Conservation (phyloP, 2,888 invertebrate species). For the Watsonalla cultraria region DNA sequence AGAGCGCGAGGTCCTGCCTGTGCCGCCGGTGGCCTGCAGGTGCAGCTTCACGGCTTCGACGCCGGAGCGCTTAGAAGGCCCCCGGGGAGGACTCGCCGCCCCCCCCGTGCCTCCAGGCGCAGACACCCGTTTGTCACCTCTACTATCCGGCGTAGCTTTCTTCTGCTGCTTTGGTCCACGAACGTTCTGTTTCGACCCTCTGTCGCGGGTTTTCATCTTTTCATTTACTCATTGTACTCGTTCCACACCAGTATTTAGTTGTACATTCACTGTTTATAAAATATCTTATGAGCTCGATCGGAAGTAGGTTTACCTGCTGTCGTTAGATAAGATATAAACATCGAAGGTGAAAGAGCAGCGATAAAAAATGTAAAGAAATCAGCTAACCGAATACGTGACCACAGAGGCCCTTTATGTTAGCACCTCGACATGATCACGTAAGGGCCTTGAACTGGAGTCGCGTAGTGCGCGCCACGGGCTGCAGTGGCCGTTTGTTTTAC, state of each 20-base stretch:
- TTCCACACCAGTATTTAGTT: conserved; percentile 23
- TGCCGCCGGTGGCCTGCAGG: conserved; percentile 57
- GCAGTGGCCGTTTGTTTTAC: conserved; percentile 35
- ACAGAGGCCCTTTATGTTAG: conserved; percentile 56
- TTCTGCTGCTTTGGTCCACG: conserved; percentile 31
- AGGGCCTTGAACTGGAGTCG: conserved; percentile 50
- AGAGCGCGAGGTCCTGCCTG: conserved; percentile 67
- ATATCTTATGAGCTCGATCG: conserved; percentile 30
- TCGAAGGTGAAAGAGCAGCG: conserved; percentile 57
- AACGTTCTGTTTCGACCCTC: conserved; percentile 38
- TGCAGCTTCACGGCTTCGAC: conserved; percentile 69
- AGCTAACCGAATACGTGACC: conserved; percentile 54
- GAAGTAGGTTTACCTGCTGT: conserved; percentile 33
- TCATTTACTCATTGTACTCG: conserved; percentile 28
- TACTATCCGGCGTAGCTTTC: conserved; percentile 25
- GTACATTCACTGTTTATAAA: conserved; percentile 23
- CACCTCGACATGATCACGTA: conserved; percentile 58
- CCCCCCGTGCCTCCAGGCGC: conserved; percentile 10
- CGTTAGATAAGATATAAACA: conserved; percentile 62
- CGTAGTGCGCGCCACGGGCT: conserved; percentile 17
- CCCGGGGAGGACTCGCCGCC: conserved; percentile 21
- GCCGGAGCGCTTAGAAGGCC: conserved; percentile 59
- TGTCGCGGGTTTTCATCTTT: conserved; percentile 65
- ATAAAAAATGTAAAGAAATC: conserved; percentile 60
- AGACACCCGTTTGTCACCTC: conserved; percentile 24